Base-by-base conservation (phyloP, 2,797 vertebrate genomes). In the Melopsittacus undulatus region DNA sequence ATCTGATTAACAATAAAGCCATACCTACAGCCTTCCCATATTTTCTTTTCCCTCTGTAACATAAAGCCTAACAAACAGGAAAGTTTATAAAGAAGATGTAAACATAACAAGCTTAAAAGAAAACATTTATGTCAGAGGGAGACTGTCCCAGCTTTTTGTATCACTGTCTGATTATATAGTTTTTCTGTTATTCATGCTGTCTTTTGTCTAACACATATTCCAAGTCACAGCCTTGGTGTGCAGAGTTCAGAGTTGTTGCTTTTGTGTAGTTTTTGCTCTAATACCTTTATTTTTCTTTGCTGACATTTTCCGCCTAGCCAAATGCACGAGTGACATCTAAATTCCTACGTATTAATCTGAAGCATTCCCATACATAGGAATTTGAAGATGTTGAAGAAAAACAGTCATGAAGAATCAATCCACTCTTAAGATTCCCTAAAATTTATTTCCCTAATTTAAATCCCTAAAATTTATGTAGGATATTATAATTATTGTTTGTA, bases 371-470 rank as follows among this genome's bases (percentile, higher is more conserved):
- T 38, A 56, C 40, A 34, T 38, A 94, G 59, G 46, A 84, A 87
- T 82, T 82, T 34, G 59, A 76, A 68, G 57, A 30, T 87, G 83
- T 59, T 91, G 95, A 84, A 94, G 80, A 62, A 83, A 86, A 68
- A 5, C 21, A 46, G 24, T 96, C 61, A 87, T 90, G 83, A 95
- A 86, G 22, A 95, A 95, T 87, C 89, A 96, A 89, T 92, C 76
- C 2, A 17, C 49, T 68, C 26, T 52, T 83, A 32, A 12, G 3
- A 66, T 17, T 52, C 27, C 17, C 26, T 56, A 40, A 64, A 54
- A 63, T 22, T 12, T 57, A 62, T 77, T 68, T 82, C 80, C 48
- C 38, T 36, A 36, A 59, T 26, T 59, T 59, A 59, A 36, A 36
- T 52, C 27, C 17, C 23, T 52, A 36, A 64, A 57, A 67, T 20